Evolutionary conservation across 1,140 invertebrate genomes (phyloP).

Genomic region (Chrysoperla carnea): DNA sequence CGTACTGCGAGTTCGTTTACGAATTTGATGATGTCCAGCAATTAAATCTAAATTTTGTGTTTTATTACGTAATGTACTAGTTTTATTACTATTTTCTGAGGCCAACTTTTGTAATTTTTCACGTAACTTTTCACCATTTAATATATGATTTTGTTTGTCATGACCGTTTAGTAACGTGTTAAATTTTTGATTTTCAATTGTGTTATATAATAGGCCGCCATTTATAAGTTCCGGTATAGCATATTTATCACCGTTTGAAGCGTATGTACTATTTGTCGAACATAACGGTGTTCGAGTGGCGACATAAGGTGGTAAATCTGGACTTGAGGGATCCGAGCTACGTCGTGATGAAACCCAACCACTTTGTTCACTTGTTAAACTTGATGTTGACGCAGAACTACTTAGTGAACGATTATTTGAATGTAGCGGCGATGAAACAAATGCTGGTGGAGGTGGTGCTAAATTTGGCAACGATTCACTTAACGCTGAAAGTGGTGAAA

Average conservation of each 20-base stretch:
- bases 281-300: slow-evolving; percentile 5
- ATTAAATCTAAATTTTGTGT: slow-evolving; percentile 4
- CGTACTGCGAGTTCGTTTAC: slow-evolving; percentile 11
- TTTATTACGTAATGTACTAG: slow-evolving; percentile 1
- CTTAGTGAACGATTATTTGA: slow-evolving; percentile 4
- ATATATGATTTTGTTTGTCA: slow-evolving; percentile 7
- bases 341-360: slow-evolving; percentile 56
- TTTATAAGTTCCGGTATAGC: neutral
- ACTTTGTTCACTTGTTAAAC: slow-evolving; percentile 51
- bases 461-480: slow-evolving; percentile 44
- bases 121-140: slow-evolving; percentile 39
- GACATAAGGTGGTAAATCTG: slow-evolving; percentile 25
- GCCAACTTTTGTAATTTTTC: slow-evolving; percentile 35
- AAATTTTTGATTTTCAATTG: slow-evolving; percentile 23
- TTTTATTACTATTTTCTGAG: slow-evolving; percentile 12
- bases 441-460: slow-evolving; percentile 28
- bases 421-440: slow-evolving; percentile 5
- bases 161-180: slow-evolving; percentile 8
- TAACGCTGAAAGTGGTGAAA: slow-evolving; percentile 6
- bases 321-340: slow-evolving; percentile 35
- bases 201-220: no score
- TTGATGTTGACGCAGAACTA: slow-evolving; percentile 40
- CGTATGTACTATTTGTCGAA: slow-evolving; percentile 8
- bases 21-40: slow-evolving; percentile 16
- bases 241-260: slow-evolving; percentile 9